phyloP scores from a whole-genome alignment of 2,888 invertebrate species.

The Cremastinae sp. region DNA sequence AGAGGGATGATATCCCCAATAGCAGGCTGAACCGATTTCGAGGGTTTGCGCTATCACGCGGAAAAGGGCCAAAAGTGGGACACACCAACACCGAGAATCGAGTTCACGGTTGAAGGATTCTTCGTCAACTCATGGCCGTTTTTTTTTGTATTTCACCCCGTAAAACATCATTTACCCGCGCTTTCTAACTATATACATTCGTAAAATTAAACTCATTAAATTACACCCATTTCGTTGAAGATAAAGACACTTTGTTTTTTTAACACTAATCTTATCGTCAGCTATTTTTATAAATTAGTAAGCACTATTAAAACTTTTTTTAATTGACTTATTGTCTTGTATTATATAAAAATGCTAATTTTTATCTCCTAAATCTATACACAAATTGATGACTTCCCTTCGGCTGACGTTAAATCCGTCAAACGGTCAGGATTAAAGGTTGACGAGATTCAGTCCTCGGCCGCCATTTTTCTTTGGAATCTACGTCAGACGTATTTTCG shows the following conservation, averaged over 20 bases:
- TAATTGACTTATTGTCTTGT: no score
- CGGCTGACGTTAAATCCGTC: neutral
- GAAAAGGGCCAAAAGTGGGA: slow-evolving; percentile 11
- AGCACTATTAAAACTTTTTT: no score
- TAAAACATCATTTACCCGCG: neutral
- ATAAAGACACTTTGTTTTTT: no score
- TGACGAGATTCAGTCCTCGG: neutral
- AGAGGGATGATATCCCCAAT: slow-evolving; percentile 14
- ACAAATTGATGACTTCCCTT: no score
- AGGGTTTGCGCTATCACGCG: slow-evolving; percentile 14
- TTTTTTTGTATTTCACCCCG: neutral
- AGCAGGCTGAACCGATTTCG: slow-evolving; percentile 10
- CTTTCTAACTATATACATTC: neutral
- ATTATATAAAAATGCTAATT: no score
- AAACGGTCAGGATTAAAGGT: neutral
- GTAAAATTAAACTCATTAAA: no score
- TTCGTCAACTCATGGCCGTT: neutral
- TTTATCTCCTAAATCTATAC: no score
- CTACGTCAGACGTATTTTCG: slow-evolving; percentile 29
- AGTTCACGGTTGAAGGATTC: no score
- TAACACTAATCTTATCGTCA: no score
- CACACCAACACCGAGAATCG: neutral
- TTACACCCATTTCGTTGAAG: no score
- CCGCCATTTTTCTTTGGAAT: slow-evolving; percentile 8
- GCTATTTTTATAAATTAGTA: no score